Percentiles rank a stretch among this genome's conserved stretches.
Conservation (phyloP, 1,140 invertebrate genomes). For the Theocolax elegans region DNA sequence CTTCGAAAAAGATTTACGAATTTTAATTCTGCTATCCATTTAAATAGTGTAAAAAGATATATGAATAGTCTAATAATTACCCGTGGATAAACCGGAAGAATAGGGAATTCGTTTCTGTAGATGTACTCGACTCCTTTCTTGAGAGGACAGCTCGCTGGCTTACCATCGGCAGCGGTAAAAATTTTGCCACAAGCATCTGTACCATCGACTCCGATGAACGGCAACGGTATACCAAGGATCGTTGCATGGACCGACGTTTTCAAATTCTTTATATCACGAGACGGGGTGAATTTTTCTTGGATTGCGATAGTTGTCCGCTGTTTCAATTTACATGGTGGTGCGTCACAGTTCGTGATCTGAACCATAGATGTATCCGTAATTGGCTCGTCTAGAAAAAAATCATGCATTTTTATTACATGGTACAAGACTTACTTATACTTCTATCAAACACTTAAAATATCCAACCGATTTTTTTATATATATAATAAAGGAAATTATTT, state of each 20-base stretch:
- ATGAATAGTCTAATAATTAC: slow-evolving; percentile 58
- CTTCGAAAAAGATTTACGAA: background rate
- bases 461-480: no score
- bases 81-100: slow-evolving; percentile 75
- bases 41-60: background rate
- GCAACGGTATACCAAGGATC: slow-evolving; percentile 72
- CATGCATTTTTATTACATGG: no score
- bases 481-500: no score
- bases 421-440: no score
- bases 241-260: slow-evolving; percentile 72
- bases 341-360: slow-evolving; percentile 71
- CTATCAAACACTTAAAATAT: no score
- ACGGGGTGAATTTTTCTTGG: slow-evolving; percentile 70
- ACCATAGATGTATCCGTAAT: slow-evolving; percentile 58
- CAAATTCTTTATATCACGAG: slow-evolving; percentile 64
- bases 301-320: slow-evolving; percentile 70
- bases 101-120: slow-evolving; percentile 77
- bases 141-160: slow-evolving; percentile 74
- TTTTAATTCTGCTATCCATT: background rate
- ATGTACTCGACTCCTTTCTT: slow-evolving; percentile 73
- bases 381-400: slow-evolving; percentile 32
- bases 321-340: slow-evolving; percentile 73
- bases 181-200: slow-evolving; percentile 75
- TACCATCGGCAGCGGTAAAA: slow-evolving; percentile 67
- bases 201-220: slow-evolving; percentile 82